Evolutionary conservation across 2,113 vertebrate species (phyloP).

Genomic region (Cacatua alba): DNA sequence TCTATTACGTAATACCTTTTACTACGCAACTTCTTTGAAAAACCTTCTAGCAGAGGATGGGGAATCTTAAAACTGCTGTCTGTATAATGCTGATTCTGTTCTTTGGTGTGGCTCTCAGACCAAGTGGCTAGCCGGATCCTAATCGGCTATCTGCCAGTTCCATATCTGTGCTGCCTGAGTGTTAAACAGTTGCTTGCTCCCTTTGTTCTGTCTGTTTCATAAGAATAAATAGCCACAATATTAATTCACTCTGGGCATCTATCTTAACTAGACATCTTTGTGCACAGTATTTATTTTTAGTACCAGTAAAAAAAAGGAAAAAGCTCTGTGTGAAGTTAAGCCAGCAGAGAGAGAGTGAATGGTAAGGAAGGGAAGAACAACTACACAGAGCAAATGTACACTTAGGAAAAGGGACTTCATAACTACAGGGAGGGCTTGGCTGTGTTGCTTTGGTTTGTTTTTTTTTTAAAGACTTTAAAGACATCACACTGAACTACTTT

Average conservation of each 20-base stretch:
- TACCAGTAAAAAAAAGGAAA: background rate
- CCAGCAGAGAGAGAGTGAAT: background rate
- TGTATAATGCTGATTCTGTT: background rate
- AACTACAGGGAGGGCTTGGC: background rate
- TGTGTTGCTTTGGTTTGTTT: background rate
- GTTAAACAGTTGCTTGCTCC: background rate
- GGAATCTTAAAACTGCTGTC: background rate
- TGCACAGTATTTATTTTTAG: background rate
- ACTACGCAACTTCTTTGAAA: background rate
- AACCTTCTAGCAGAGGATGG: background rate
- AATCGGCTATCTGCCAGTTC: background rate
- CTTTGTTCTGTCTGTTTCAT: background rate
- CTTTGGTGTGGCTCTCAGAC: background rate
- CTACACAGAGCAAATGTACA: background rate
- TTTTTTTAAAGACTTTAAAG: background rate
- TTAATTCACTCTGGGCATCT: background rate
- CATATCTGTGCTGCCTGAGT: background rate
- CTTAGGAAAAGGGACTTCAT: background rate
- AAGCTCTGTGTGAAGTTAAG: background rate
- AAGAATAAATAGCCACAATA: slow-evolving; percentile 11
- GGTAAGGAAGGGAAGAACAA: background rate
- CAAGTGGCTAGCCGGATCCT: background rate
- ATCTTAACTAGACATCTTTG: slow-evolving; percentile 33
- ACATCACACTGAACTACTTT: slow-evolving; percentile 35
- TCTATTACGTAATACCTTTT: background rate